These are phyloP conservation scores for Pithys albifrons DNA, from an alignment of 2,113 vertebrate species.

Conservation along the genomic window DNA sequence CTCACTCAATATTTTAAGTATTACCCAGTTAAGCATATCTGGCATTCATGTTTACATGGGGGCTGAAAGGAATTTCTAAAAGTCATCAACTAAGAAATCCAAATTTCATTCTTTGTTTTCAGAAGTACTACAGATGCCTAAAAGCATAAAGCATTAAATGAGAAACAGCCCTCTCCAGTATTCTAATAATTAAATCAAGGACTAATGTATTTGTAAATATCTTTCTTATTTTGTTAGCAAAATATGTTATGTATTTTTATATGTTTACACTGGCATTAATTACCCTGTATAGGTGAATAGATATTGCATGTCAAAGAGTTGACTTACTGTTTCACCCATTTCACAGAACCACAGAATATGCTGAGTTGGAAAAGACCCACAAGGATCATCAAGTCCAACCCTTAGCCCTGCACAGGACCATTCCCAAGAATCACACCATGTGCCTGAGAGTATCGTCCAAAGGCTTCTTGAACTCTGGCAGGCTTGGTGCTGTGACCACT, in stretches of 20 bases:
- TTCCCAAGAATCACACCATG: not conserved
- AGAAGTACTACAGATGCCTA: not conserved
- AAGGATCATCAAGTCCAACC: not conserved
- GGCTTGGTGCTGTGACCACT: not conserved
- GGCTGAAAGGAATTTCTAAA: not conserved
- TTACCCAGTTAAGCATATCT: not conserved
- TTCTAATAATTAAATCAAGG: not conserved
- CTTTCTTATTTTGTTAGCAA: not conserved
- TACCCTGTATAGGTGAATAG: not conserved
- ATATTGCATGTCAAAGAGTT: not conserved
- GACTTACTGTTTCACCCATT: not conserved
- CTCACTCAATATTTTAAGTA: not conserved
- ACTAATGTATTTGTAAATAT: constrained; percentile 1
- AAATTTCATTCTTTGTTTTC: constrained; percentile 7
- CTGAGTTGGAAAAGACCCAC: not conserved
- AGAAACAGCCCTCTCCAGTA: not conserved
- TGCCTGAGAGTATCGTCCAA: not conserved
- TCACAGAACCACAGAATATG: not conserved
- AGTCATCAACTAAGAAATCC: constrained; percentile 1
- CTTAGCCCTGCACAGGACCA: not conserved
- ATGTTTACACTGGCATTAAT: not conserved
- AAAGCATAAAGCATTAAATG: not conserved
- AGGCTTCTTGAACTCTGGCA: not conserved
- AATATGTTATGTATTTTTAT: not conserved
- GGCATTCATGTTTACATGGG: not conserved